A percentile compares a stretch with the other conserved stretches of the same genome.
phyloP scores from a whole-genome alignment of 64 coral and sea anemone genomes.

The Porites lutea region DNA sequence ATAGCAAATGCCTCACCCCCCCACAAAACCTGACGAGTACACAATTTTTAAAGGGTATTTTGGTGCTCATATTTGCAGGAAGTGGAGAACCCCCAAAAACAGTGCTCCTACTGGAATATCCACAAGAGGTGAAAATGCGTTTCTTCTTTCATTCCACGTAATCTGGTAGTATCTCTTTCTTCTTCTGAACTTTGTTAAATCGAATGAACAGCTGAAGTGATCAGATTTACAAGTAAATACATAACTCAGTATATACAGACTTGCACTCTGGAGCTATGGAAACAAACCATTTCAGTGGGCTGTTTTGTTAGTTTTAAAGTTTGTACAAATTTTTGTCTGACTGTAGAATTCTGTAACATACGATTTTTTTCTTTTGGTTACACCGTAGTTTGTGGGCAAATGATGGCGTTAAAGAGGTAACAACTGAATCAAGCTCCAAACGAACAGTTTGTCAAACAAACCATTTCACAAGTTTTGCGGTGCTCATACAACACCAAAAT shows the following conservation, averaged over 20 bases:
- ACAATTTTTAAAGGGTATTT: too few relatives aligned
- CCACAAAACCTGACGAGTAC: too few relatives aligned
- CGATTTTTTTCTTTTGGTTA: not conserved
- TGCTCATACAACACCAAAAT: conserved; percentile 35
- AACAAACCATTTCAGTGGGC: too few relatives aligned
- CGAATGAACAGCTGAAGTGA: too few relatives aligned
- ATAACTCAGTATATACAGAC: too few relatives aligned
- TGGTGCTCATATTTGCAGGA: not conserved
- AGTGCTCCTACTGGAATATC: not conserved
- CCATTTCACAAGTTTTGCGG: conserved; percentile 61
- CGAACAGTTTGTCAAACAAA: conserved; percentile 10
- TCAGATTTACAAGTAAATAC: too few relatives aligned
- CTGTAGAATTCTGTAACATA: too few relatives aligned
- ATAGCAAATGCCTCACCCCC: too few relatives aligned
- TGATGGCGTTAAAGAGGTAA: conserved; percentile 4
- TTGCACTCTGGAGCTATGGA: too few relatives aligned
- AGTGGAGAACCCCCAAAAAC: not conserved
- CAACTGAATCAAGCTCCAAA: not conserved
- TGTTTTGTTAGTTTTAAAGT: too few relatives aligned
- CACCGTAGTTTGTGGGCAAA: not conserved
- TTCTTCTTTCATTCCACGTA: not conserved
- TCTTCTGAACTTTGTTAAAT: too few relatives aligned
- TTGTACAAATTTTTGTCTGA: too few relatives aligned
- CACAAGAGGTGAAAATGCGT: not conserved
- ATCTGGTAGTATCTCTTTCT: not conserved